A percentile compares a stretch with the other conserved stretches of the same genome.
Conservation (phyloP, 2,113 vertebrate species). For the Geococcyx californianus region DNA sequence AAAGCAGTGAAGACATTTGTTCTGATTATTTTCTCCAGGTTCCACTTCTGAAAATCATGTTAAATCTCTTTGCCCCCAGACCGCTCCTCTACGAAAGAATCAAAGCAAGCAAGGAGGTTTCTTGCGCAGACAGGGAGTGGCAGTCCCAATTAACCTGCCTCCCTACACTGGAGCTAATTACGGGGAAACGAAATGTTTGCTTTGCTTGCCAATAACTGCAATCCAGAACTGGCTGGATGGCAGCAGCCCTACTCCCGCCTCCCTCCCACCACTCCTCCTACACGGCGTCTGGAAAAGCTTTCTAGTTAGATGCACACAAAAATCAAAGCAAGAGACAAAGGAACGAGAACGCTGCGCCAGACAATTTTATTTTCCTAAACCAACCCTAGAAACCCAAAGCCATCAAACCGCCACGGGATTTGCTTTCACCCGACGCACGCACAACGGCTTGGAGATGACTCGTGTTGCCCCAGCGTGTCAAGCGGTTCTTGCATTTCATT, state of each 20-base stretch:
- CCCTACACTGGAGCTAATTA: slow-evolving; percentile 61
- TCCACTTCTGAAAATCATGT: neutral
- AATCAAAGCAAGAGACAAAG: neutral
- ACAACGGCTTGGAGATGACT: neutral
- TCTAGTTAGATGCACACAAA: neutral
- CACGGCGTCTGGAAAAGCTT: slow-evolving; percentile 1
- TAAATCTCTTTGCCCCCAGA: neutral
- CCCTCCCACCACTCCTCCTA: slow-evolving; percentile 1
- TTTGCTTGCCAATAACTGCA: slow-evolving; percentile 62
- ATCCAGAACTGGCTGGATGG: neutral
- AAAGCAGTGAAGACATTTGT: rapidly evolving
- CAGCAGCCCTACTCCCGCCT: neutral
- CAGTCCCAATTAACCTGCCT: slow-evolving; percentile 56
- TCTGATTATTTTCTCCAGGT: neutral
- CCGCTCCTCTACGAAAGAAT: neutral
- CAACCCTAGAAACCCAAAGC: neutral
- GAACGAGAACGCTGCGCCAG: neutral
- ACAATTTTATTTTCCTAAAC: neutral
- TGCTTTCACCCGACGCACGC: neutral
- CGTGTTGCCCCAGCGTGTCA: neutral
- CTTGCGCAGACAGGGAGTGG: slow-evolving; percentile 46
- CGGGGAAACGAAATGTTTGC: slow-evolving; percentile 64
- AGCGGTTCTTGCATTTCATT: slow-evolving; percentile 15
- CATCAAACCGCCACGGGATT: neutral
- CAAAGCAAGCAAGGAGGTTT: neutral